phyloP scores from a whole-genome alignment of 2,797 vertebrate species.

The Gadopsis bispinosus region DNA sequence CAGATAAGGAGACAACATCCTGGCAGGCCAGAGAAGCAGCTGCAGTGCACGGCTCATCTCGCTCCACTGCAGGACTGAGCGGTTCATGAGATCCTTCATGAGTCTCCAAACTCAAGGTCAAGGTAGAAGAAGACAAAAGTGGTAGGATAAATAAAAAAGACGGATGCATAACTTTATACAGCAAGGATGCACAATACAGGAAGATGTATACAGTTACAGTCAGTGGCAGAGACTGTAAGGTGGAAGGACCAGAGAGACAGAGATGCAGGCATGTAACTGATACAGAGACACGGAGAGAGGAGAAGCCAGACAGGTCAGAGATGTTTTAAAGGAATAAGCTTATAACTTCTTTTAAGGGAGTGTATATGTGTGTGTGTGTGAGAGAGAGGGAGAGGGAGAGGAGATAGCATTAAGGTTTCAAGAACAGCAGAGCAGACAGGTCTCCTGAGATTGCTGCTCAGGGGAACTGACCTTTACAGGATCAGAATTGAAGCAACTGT shows the following conservation, averaged over 20 bases:
- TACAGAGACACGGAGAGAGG: neutral
- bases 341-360: conserved; percentile 11
- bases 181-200: neutral
- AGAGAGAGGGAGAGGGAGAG: neutral
- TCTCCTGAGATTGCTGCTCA: conserved; percentile 27
- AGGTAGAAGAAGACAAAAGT: neutral
- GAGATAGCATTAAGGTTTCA: conserved; percentile 29
- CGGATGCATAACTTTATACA: neutral
- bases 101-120: neutral
- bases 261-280: conserved; percentile 18
- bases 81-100: no score
- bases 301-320: conserved; percentile 32
- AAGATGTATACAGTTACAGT: conserved; percentile 20
- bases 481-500: conserved; percentile 22
- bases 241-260: conserved; percentile 2
- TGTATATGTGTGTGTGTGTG: conserved; percentile 11
- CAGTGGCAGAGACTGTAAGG: conserved; percentile 13
- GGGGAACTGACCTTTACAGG: conserved; percentile 45
- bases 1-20: no score
- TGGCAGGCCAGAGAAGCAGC: no score
- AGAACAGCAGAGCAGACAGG: conserved; percentile 30
- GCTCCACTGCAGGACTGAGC: no score
- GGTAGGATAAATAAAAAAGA: neutral
- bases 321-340: conserved; percentile 29
- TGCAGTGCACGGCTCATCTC: no score